Evolutionary conservation across 2,888 invertebrate genomes (phyloP).

Genomic region (Eristalinus sepulchralis): DNA sequence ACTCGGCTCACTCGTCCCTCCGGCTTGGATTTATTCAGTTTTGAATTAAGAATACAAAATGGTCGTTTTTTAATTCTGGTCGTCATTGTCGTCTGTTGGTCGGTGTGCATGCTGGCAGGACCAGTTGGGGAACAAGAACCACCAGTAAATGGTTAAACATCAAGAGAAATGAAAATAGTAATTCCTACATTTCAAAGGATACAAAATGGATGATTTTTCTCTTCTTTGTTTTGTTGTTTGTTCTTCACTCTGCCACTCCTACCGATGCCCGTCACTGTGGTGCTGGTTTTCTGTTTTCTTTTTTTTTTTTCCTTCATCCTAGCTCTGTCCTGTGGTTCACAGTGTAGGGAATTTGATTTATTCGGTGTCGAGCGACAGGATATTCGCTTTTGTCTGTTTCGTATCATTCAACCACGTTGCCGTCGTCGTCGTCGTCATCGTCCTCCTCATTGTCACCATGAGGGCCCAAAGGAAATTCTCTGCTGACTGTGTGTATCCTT

Average conservation of each 20-base stretch:
- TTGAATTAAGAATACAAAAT: conserved; percentile 5
- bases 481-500: background rate
- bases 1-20: background rate
- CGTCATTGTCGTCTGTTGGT: background rate
- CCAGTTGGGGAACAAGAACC: background rate
- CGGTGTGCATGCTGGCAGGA: background rate
- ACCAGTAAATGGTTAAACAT: conserved; percentile 4
- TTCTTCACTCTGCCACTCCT: background rate
- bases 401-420: conserved; percentile 15
- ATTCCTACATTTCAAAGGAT: conserved; percentile 27
- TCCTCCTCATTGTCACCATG: conserved; percentile 10
- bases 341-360: conserved; percentile 27
- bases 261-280: background rate
- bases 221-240: background rate
- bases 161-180: conserved; percentile 25
- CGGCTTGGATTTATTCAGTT: conserved; percentile 2
- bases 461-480: conserved; percentile 2
- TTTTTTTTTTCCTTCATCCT: background rate
- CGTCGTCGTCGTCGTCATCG: no score
- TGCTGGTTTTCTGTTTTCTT: background rate
- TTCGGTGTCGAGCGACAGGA: conserved; percentile 24
- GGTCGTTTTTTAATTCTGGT: conserved; percentile 5
- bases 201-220: conserved; percentile 6
- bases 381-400: conserved; percentile 29
- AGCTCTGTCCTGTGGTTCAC: background rate